phyloP scores from a whole-genome alignment of 2,888 invertebrate genomes.

The Tetragnatha montana region DNA sequence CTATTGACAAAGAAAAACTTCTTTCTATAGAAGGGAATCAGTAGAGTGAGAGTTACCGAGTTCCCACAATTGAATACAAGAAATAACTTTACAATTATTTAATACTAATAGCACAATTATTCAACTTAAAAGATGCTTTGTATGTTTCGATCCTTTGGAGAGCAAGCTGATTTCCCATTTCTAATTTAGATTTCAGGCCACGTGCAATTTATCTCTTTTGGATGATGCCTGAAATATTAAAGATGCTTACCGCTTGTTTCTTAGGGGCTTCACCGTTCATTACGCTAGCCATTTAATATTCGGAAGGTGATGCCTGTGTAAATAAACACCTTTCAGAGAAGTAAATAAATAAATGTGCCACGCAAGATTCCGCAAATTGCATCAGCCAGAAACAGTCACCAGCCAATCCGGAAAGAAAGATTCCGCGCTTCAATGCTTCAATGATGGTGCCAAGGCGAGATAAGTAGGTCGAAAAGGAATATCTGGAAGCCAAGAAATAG shows the following conservation, averaged over 20 bases:
- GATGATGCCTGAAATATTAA: neutral
- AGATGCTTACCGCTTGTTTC: conserved; percentile 11
- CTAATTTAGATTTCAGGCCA: neutral
- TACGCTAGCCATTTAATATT: conserved; percentile 5
- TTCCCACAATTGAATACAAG: neutral
- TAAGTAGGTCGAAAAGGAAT: neutral
- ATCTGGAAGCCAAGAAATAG: too few relatives aligned
- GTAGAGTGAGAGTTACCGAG: neutral
- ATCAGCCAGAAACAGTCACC: neutral
- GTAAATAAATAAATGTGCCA: conserved; percentile 1
- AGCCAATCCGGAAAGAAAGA: neutral
- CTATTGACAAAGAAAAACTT: neutral
- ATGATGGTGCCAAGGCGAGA: neutral
- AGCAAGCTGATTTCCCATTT: neutral
- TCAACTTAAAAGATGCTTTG: neutral
- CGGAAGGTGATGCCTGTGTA: neutral
- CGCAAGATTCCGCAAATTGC: neutral
- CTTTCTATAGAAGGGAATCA: neutral
- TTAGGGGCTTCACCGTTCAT: conserved; percentile 42
- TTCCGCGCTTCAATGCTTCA: neutral
- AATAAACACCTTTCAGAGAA: neutral
- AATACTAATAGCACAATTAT: neutral
- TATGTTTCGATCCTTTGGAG: neutral
- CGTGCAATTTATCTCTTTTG: conserved; percentile 4
- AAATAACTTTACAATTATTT: too few relatives aligned